Evolutionary conservation across 2,797 vertebrate genomes (phyloP).

Genomic region (Hypotaenidia okinawae): DNA sequence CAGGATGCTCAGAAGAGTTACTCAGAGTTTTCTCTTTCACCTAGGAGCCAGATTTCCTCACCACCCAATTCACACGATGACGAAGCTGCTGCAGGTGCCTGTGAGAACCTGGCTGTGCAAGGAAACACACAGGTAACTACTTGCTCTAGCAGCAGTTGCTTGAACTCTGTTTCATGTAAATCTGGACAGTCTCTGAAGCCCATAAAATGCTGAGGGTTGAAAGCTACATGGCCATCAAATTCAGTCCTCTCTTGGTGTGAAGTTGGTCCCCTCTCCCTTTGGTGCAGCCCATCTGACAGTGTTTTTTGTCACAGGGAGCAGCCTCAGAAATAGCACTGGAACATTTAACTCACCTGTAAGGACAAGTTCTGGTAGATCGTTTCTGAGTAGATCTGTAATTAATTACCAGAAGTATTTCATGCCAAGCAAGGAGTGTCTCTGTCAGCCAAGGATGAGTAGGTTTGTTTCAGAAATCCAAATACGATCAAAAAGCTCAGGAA

Average conservation of each 20-base stretch:
- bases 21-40: neutral
- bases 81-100: neutral
- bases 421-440: fast-evolving
- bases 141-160: neutral
- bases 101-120: neutral
- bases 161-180: neutral
- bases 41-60: neutral
- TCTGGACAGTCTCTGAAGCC: neutral
- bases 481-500: neutral
- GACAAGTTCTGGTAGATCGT: neutral
- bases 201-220: neutral
- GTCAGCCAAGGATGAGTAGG: no score
- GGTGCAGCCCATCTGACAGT: neutral
- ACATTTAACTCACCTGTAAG: neutral
- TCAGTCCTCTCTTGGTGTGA: neutral
- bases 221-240: neutral
- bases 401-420: neutral
- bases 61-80: neutral
- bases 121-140: neutral
- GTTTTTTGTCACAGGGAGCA: neutral
- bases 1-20: neutral
- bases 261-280: neutral
- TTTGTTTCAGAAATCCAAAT: neutral
- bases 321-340: neutral
- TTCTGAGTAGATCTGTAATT: neutral